A percentile compares a stretch with the other conserved stretches of the same genome.
These are phyloP conservation scores for Ctenosaura bakeri DNA, from an alignment of 2,797 vertebrate genomes.

Conservation along the genomic window DNA sequence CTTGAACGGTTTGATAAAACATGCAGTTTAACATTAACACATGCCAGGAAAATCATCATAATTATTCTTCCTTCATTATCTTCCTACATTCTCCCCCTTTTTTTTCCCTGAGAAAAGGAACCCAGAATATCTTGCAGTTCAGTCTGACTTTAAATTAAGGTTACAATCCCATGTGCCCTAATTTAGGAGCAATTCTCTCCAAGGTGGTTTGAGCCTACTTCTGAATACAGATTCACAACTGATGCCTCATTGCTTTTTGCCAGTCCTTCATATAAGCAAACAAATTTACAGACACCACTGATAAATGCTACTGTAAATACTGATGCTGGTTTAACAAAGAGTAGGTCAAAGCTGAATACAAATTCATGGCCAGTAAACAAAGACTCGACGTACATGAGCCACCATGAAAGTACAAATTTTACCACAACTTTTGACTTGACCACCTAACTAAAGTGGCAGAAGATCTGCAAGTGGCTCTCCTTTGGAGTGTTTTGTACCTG, in stretches of 20 bases:
- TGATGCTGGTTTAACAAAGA: not conserved
- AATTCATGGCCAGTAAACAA: too few relatives aligned
- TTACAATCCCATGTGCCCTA: conserved; percentile 42
- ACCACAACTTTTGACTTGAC: not conserved
- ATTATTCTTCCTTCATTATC: conserved; percentile 36
- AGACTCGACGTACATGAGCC: not conserved
- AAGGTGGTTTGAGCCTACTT: not conserved
- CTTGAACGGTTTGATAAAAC: conserved; percentile 41
- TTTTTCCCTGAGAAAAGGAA: not conserved
- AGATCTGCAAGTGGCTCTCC: not conserved
- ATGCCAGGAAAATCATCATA: conserved; percentile 45
- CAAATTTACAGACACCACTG: not conserved
- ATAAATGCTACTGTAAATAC: not conserved
- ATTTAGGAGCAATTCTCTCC: not conserved
- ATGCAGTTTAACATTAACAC: not conserved
- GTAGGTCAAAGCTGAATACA: too few relatives aligned
- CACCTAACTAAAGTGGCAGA: not conserved
- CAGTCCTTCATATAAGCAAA: not conserved
- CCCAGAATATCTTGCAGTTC: conserved; percentile 38
- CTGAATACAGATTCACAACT: not conserved
- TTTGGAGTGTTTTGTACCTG: not conserved
- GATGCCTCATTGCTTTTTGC: not conserved
- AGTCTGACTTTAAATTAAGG: conserved; percentile 28
- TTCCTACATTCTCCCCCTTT: too few relatives aligned
- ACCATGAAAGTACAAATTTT: not conserved